Base-by-base conservation (phyloP, 2,888 invertebrate species). In the Xestia sexstrigata region DNA sequence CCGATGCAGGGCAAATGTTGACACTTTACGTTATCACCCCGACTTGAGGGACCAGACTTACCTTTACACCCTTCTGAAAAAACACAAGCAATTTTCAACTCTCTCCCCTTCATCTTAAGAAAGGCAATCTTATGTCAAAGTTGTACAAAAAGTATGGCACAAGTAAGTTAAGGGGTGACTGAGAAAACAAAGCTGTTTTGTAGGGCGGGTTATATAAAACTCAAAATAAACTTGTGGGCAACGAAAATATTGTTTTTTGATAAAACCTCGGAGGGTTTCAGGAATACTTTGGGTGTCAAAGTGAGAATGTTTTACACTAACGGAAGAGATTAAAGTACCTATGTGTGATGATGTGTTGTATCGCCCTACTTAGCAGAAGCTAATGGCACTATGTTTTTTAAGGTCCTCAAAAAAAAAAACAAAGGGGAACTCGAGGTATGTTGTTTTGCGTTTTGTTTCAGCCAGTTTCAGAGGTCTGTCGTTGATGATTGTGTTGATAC, bases 21-120 rank as follows among this genome's bases (percentile, higher is more conserved):
- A 95, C 95, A 93, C 90, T 92, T 89, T 82, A 87, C 87, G 89
- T 94, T 95, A 94, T 92, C 95, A 91, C 92, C 90, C 91, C 74
- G 84, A 85, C 87, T 89, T 90, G 87, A 86, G 73, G 81, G 74
- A 73, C 87, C 84, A 83, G 72, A 71, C 60, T 66, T 78, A 60
- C 68, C 79, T 70, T 75, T 62, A 70, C 77, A 80, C 81, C 62
- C 47, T 68, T 70, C 52, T 65, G 1, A 42, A 65, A 55, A 65
- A 60, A 62, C 47, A 49, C 74, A 84, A 68, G 45, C 52, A 17
- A 87, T 68, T 83, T 70, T 72, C n/a, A 45, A 78, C 86, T 79
- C 77, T 91, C 88, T 78, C 7, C 0, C 23, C 8, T 8, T 5
- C 20, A 4, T 1, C 4, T 13, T 11, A 35, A 68, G 66, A 79